Percentiles rank a stretch among this genome's conserved stretches.
Evolutionary conservation across 2,113 vertebrate genomes (phyloP).

Genomic region (Thalassarche chlororhynchos): DNA sequence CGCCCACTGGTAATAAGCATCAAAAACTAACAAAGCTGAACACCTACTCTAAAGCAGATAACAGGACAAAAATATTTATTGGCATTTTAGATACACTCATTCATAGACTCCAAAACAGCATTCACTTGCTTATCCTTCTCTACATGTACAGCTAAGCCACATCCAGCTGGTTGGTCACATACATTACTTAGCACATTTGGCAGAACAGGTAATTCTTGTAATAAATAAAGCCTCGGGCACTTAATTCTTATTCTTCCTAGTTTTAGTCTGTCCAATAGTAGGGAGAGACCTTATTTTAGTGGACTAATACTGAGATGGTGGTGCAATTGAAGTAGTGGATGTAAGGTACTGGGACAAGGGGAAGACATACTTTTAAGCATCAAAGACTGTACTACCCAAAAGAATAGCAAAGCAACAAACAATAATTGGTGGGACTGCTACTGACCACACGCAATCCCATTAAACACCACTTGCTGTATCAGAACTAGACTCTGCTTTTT

Average conservation of each 20-base stretch:
- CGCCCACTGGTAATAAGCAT: not conserved
- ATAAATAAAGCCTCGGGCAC: not conserved
- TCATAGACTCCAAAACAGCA: not conserved
- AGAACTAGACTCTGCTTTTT: not conserved
- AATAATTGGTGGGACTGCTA: not conserved
- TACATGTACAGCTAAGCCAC: not conserved
- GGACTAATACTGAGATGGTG: not conserved
- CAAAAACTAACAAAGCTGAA: not conserved
- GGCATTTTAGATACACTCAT: not conserved
- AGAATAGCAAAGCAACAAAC: not conserved
- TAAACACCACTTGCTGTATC: not conserved
- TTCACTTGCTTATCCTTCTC: not conserved
- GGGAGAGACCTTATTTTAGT: not conserved
- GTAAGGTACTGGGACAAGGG: not conserved
- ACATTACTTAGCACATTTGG: not conserved
- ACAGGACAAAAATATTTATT: not conserved
- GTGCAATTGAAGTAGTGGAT: not conserved
- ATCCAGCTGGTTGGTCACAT: not conserved
- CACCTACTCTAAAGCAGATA: not conserved
- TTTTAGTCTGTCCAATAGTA: not conserved
- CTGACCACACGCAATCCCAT: not conserved
- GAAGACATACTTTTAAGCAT: not conserved
- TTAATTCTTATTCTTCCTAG: not conserved
- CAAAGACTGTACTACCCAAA: not conserved
- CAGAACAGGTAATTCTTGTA: slow-evolving; percentile 50